These are phyloP conservation scores for Antigone vipio DNA, from an alignment of 2,113 vertebrate species.

Conservation along the genomic window DNA sequence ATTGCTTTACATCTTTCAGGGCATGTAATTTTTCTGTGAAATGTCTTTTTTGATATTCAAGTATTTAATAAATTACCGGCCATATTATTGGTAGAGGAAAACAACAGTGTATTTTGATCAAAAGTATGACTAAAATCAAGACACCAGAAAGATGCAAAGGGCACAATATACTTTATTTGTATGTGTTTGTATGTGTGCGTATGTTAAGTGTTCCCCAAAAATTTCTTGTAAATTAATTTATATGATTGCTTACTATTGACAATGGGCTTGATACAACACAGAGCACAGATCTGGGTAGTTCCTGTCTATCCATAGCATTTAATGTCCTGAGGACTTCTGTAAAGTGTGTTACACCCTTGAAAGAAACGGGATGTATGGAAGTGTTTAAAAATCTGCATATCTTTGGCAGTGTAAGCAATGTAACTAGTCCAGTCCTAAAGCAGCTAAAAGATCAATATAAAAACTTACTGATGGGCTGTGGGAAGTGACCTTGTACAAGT, in stretches of 20 bases:
- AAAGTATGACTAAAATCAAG: not conserved
- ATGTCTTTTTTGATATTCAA: not conserved
- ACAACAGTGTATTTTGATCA: not conserved
- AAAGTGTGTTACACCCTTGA: not conserved
- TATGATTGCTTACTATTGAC: not conserved
- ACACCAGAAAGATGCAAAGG: not conserved
- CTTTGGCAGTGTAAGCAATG: not conserved
- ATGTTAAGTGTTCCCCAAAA: not conserved
- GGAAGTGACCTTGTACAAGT: not conserved
- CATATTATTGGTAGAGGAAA: not conserved
- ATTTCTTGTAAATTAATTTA: not conserved
- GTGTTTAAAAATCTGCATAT: not conserved
- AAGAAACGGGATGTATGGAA: not conserved
- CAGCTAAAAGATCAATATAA: not conserved
- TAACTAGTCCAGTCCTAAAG: not conserved
- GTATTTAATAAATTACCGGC: not conserved
- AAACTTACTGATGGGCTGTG: not conserved
- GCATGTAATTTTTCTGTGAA: not conserved
- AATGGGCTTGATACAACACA: not conserved
- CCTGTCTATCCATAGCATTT: not conserved
- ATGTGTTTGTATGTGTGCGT: accelerated
- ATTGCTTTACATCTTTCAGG: not conserved
- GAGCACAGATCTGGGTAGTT: not conserved
- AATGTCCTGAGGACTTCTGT: not conserved
- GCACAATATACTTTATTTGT: not conserved